phyloP scores from a whole-genome alignment of 1,140 invertebrate genomes.

The Zaprionus gabonicus region DNA sequence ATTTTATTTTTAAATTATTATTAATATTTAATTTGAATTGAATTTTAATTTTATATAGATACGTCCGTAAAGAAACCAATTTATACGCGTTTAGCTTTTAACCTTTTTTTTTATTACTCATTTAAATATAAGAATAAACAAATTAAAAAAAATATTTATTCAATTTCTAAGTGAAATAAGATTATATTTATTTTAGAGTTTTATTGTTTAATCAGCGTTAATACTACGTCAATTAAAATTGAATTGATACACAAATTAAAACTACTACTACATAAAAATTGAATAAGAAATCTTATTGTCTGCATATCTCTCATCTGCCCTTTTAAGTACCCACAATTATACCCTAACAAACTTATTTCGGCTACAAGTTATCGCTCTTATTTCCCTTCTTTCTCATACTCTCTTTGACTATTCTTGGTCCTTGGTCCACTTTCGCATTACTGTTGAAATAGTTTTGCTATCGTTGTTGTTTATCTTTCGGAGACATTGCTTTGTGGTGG shows the following conservation, averaged over 20 bases:
- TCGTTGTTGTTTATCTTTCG: conserved; percentile 62
- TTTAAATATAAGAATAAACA: not conserved
- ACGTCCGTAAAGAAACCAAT: too few species aligned
- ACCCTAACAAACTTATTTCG: conserved; percentile 2
- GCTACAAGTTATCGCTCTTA: conserved; percentile 33
- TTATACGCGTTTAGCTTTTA: too few species aligned
- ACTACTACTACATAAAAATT: too few species aligned
- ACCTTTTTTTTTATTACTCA: too few species aligned
- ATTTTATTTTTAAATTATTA: too few species aligned
- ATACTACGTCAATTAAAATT: too few species aligned
- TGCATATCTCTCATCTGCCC: not conserved
- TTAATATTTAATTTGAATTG: too few species aligned
- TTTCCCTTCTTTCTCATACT: not conserved
- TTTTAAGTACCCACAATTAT: not conserved
- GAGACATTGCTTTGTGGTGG: conserved; percentile 61
- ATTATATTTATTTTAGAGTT: too few species aligned
- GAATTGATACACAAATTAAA: not conserved
- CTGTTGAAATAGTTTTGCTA: conserved; percentile 18
- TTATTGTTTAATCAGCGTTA: too few species aligned
- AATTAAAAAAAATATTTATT: not conserved
- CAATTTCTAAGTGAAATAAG: not conserved
- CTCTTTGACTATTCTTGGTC: not conserved
- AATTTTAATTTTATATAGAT: too few species aligned
- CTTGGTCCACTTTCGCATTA: not conserved
- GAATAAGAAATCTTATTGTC: too few species aligned